These are phyloP conservation scores for Leucophenga maculata DNA, from an alignment of 2,888 invertebrate species.

Conservation along the genomic window DNA sequence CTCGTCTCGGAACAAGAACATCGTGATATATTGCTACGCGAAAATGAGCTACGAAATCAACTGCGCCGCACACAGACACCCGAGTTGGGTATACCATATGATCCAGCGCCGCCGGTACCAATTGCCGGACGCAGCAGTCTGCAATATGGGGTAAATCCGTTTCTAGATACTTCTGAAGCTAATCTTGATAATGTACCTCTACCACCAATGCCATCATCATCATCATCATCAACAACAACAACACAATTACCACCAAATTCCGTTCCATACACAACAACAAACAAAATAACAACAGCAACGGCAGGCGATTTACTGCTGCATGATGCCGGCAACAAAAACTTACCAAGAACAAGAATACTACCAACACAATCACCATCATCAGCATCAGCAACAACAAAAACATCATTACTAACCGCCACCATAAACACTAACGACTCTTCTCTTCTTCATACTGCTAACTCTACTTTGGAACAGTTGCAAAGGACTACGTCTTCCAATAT, in stretches of 20 bases:
- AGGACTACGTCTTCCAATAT: not conserved
- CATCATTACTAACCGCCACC: constrained; percentile 55
- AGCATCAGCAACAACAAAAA: constrained; percentile 22
- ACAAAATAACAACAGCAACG: constrained; percentile 20
- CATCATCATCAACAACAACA: constrained; percentile 11
- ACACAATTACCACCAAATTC: constrained; percentile 48
- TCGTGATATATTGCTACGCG: constrained; percentile 68
- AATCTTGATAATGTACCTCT: constrained; percentile 62
- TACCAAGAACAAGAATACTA: constrained; percentile 37
- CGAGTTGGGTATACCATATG: constrained; percentile 56
- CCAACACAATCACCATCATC: constrained; percentile 26
- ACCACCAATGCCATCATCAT: constrained; percentile 53
- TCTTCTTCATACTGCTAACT: constrained; percentile 21
- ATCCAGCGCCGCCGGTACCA: constrained; percentile 60
- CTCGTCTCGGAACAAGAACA: constrained; percentile 70
- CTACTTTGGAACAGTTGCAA: constrained; percentile 35
- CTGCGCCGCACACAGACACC: constrained; percentile 50
- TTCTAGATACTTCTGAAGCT: constrained; percentile 65
- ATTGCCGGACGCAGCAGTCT: constrained; percentile 38
- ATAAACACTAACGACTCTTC: constrained; percentile 58
- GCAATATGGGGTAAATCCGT: constrained; percentile 70
- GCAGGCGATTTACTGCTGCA: not conserved
- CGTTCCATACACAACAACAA: constrained; percentile 15
- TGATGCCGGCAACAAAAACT: constrained; percentile 37
- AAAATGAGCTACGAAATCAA: constrained; percentile 71